phyloP scores from a whole-genome alignment of 2,888 invertebrate species.

The Eurytoma californica region DNA sequence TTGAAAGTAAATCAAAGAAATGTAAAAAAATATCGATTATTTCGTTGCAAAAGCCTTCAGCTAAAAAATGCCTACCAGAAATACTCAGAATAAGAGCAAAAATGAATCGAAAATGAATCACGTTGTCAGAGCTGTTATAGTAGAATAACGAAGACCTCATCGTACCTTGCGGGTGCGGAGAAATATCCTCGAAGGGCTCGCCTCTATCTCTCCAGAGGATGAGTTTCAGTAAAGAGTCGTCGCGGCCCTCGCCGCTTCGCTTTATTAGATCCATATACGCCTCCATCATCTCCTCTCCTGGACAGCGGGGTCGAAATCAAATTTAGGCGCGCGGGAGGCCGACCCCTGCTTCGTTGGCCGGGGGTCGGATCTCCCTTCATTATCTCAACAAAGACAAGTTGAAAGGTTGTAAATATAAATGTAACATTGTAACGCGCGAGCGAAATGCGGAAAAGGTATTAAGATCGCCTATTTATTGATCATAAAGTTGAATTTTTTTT shows the following conservation, averaged over 20 bases:
- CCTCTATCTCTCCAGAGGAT: conserved; percentile 47
- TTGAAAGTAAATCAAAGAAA: no score
- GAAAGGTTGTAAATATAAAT: conserved; percentile 40
- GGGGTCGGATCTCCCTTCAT: background rate
- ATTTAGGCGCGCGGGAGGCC: background rate
- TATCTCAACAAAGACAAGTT: conserved; percentile 16
- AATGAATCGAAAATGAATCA: background rate
- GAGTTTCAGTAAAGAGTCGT: conserved; percentile 30
- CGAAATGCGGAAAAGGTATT: background rate
- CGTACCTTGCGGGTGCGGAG: background rate
- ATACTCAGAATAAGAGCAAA: background rate
- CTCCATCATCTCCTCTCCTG: conserved; percentile 49
- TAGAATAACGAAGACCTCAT: background rate
- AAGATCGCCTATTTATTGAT: conserved; percentile 38
- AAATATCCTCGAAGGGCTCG: conserved; percentile 32
- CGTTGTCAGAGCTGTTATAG: no score
- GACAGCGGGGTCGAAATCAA: background rate
- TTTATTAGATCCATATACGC: conserved; percentile 27
- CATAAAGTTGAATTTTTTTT: conserved; percentile 24
- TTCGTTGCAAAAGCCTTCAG: no score
- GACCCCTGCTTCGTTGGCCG: background rate
- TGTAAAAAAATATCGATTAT: no score
- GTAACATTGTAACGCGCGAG: background rate
- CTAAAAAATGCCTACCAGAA: background rate
- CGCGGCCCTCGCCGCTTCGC: conserved; percentile 25